Conservation (phyloP, 2,888 invertebrate genomes). For the Ceriagrion tenellum region DNA sequence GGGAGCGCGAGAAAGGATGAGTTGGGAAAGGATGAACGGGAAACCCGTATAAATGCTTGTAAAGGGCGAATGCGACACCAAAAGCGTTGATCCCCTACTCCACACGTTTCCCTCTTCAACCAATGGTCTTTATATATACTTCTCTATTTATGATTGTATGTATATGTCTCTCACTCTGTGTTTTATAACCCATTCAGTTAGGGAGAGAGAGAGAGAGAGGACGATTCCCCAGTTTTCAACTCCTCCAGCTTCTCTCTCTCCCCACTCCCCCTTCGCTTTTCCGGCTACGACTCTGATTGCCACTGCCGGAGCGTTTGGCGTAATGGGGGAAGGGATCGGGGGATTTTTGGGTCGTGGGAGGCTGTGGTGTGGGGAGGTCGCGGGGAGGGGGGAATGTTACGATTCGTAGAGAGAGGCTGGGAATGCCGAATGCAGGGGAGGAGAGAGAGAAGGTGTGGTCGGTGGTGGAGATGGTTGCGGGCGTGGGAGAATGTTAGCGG, state of each 20-base stretch:
- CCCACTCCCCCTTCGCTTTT: conserved; percentile 19
- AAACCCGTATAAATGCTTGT: conserved; percentile 57
- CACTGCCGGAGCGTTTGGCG: not conserved
- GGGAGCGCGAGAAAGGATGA: not conserved
- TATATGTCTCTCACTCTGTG: not conserved
- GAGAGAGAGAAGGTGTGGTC: not conserved
- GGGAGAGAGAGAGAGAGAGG: not conserved
- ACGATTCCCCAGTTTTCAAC: conserved; percentile 39
- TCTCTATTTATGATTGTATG: not conserved
- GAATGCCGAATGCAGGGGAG: not conserved
- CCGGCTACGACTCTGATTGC: conserved; percentile 63
- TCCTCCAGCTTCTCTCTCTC: conserved; percentile 1
- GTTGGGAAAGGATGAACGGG: conserved; percentile 42
- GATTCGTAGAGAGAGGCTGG: not conserved
- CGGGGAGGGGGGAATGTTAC: not conserved
- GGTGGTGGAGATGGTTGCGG: not conserved
- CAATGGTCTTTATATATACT: not conserved
- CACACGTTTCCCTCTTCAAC: conserved; percentile 28
- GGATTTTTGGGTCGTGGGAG: not conserved
- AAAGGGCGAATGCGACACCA: conserved; percentile 46
- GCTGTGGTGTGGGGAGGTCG: not conserved
- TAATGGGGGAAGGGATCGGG: not conserved
- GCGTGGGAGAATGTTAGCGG: not conserved
- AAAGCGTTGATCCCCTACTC: conserved; percentile 52
- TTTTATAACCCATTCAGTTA: conserved; percentile 56